Base-by-base conservation (phyloP, 2,797 vertebrate species). In the Phylloscopus collybita region DNA sequence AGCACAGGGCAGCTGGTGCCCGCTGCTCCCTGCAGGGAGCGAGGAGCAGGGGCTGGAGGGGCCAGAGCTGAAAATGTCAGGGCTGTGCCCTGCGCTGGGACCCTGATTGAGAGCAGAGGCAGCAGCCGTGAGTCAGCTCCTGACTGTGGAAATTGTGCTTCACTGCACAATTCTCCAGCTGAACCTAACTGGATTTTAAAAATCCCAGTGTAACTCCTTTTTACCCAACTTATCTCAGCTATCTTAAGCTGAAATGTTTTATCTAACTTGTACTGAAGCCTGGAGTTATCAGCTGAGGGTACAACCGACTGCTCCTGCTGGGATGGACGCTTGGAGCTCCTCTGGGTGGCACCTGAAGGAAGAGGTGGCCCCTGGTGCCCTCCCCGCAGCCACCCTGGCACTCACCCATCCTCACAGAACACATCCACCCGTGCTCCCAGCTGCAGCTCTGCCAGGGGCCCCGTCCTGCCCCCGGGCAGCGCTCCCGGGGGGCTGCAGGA, bases 331-430 rank as follows among this genome's bases (percentile, higher is more conserved):
- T 9, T 14, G 11, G 16, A 49, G 21, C 67, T 49, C 29, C 36
- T 56, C 60, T 44, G 56, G 60, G 30, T 29, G 60, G 47, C 18
- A 2, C 67, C 2, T 18, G 53, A 18, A 51, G 54, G 53, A 21
- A 42, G 57, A 74, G 2, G 23, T 19, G 80, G 25, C 61, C 4
- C 62, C 53, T 21, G 38, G 17, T 36, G 36, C 57, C 65, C 74
- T 66, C 50, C 65, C 70, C 62, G 2, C 25, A 29, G 72, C 64
- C 47, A 3, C 42, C 44, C 60, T 5, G 4, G 57, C 5, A 92
- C 97, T 98, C 89, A 98, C 98, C 98, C 97, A 0, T 97, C 93
- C 9, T 61, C 30, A 25, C 97, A 98, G 92, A 18, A 18, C 71
- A 97, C 94, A 1, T 60, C 61, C 56, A 81, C 88, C 7, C 67